These are phyloP conservation scores for Onychomys leucogaster DNA, from an alignment of 2,797 vertebrate species.

Conservation along the genomic window DNA sequence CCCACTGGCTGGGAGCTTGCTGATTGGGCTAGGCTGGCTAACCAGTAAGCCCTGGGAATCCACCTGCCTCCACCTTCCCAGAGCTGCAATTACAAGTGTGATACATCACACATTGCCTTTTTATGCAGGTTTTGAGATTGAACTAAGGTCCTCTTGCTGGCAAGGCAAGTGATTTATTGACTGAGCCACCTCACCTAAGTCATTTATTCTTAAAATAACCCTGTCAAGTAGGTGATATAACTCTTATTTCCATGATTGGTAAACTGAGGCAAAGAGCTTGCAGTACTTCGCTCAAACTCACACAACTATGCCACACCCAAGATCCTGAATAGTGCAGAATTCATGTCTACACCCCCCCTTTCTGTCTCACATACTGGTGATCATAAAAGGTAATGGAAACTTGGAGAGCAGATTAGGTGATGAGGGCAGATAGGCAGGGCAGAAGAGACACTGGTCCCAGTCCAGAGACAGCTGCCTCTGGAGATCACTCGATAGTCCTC, in stretches of 20 bases:
- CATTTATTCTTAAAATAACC: neutral
- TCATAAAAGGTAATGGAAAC: fast-evolving
- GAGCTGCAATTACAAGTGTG: neutral
- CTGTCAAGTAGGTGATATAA: neutral
- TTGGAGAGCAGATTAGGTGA: fast-evolving
- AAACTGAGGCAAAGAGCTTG: neutral
- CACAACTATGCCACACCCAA: neutral
- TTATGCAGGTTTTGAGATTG: neutral
- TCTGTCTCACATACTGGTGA: neutral
- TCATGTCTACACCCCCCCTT: neutral
- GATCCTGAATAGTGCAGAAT: too few species aligned
- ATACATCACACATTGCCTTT: neutral
- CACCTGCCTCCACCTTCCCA: neutral
- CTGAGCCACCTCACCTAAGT: neutral
- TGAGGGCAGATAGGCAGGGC: fast-evolving
- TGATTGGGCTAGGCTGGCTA: neutral
- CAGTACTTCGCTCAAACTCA: neutral
- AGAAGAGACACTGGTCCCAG: too few species aligned
- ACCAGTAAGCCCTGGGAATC: neutral
- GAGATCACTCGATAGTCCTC: fast-evolving
- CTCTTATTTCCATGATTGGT: neutral
- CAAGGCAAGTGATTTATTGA: neutral
- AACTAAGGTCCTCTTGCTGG: neutral
- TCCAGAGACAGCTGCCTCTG: neutral
- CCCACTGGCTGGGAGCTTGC: neutral